These are phyloP conservation scores for Pristionchus entomophagus DNA, from an alignment of 2,888 invertebrate genomes.

Conservation along the genomic window DNA sequence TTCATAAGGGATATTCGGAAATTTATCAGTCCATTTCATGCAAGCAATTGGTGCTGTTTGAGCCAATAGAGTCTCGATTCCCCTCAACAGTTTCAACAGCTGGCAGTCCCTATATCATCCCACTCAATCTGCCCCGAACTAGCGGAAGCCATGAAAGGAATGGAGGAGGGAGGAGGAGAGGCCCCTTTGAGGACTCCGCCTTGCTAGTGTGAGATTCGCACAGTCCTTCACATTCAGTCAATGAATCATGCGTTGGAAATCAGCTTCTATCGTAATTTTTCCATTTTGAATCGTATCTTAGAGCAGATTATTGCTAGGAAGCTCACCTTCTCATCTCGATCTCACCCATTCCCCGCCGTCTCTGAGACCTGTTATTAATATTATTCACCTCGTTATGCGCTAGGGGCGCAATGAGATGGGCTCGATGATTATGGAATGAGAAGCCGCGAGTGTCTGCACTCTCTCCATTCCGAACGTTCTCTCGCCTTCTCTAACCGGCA, in stretches of 20 bases:
- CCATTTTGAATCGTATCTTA: neutral
- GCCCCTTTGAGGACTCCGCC: neutral
- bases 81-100: slow-evolving; percentile 30
- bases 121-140: slow-evolving; percentile 16
- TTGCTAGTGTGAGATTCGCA: neutral
- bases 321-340: neutral
- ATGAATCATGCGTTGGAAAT: no score
- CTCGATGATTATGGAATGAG: slow-evolving; percentile 38
- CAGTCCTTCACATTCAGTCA: no score
- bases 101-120: slow-evolving; percentile 35
- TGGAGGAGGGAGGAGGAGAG: neutral
- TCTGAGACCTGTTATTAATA: neutral
- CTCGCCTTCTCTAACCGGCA: neutral
- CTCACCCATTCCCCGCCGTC: neutral
- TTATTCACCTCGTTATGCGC: neutral
- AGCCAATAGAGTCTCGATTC: no score
- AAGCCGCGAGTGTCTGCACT: neutral
- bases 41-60: no score
- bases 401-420: neutral
- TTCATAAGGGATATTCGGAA: no score
- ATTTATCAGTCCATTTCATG: no score
- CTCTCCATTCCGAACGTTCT: neutral
- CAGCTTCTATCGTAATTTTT: no score
- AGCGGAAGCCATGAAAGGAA: slow-evolving; percentile 21
- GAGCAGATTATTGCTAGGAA: neutral